A percentile compares a stretch with the other conserved stretches of the same genome.
These are phyloP conservation scores for Pomacea maculata DNA, from an alignment of 1,140 invertebrate genomes.

Conservation along the genomic window DNA sequence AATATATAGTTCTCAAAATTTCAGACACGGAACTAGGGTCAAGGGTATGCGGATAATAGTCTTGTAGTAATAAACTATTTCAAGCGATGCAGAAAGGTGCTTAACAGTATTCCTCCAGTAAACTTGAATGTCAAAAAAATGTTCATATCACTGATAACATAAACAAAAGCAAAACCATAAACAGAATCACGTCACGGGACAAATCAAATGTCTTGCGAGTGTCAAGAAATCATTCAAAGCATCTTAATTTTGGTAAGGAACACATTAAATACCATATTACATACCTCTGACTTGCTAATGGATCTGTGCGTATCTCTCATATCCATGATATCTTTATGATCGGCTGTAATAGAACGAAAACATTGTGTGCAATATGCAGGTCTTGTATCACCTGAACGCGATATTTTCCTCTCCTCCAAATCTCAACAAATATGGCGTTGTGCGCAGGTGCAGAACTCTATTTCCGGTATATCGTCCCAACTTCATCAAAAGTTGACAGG, in stretches of 20 bases:
- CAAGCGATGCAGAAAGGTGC: too few relatives aligned
- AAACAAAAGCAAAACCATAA: too few relatives aligned
- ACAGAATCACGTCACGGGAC: too few relatives aligned
- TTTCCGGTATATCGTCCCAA: conserved; percentile 8
- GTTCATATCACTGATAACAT: too few relatives aligned
- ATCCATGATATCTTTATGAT: conserved; percentile 12
- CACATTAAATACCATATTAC: background rate
- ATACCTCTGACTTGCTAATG: conserved; percentile 15
- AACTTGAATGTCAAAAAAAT: too few relatives aligned
- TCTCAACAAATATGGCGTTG: conserved; percentile 25
- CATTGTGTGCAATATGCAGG: conserved; percentile 6
- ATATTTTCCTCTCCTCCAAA: conserved; percentile 14
- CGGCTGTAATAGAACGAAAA: conserved; percentile 6
- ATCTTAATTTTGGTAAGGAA: background rate
- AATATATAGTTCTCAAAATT: too few relatives aligned
- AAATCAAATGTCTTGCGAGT: too few relatives aligned
- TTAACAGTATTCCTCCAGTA: too few relatives aligned
- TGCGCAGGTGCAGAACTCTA: conserved; percentile 18
- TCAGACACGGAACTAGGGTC: too few relatives aligned
- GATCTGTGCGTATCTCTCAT: conserved; percentile 7
- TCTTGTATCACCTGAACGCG: conserved; percentile 22
- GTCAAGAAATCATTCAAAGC: too few relatives aligned
- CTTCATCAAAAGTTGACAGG: background rate
- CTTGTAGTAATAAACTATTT: too few relatives aligned
- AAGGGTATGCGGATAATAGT: too few relatives aligned